Evolutionary conservation across 2,888 invertebrate species (phyloP).

Genomic region (Stramonita haemastoma): DNA sequence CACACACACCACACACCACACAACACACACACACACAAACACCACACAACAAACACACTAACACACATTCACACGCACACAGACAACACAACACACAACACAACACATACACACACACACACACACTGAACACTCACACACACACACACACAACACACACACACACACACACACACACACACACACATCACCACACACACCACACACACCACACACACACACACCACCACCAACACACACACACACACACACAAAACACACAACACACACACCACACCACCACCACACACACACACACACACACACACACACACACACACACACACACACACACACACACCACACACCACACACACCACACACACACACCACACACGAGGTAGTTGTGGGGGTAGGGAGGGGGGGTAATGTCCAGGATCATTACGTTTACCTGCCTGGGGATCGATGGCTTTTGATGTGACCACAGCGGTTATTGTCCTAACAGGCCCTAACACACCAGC

Average conservation of each 20-base stretch:
- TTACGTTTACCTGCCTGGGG: too few species aligned
- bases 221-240: not conserved
- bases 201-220: not conserved
- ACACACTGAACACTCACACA: too few species aligned
- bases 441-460: too few species aligned
- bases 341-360: not conserved
- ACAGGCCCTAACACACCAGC: too few species aligned
- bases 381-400: too few species aligned
- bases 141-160: constrained; percentile 21
- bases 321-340: constrained; percentile 17
- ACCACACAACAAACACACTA: too few species aligned
- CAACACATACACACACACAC: too few species aligned
- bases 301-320: constrained; percentile 17
- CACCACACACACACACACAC: not conserved
- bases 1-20: constrained; percentile 1
- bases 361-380: too few species aligned
- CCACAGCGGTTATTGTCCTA: too few species aligned
- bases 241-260: not conserved
- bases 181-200: not conserved
- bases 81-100: not conserved
- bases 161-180: constrained; percentile 19
- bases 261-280: not conserved
- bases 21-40: too few species aligned
- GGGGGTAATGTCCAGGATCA: too few species aligned
- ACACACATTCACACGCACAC: too few species aligned